Base-by-base conservation (phyloP, 1,140 invertebrate genomes). In the Oscheius sp. region DNA sequence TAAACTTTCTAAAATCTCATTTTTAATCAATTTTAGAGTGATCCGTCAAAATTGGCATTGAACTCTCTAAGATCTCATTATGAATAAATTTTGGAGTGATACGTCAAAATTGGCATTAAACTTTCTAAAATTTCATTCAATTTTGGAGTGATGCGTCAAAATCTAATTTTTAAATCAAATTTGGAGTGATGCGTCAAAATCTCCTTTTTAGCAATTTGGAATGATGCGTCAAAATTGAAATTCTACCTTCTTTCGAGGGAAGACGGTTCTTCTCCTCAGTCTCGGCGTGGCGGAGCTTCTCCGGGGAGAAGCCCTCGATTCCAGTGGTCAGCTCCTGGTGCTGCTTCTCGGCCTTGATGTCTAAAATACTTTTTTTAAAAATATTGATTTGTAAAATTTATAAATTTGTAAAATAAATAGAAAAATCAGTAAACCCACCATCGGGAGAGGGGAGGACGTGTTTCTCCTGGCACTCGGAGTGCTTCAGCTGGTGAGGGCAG, bases 261-360 rank as follows among this genome's bases (percentile, higher is more conserved):
- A 82, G 78, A 32, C 76, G 70, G 63, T 80, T 79, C 75, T 82
- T 82, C 71, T 83, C 81, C 29, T 77, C 68, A 13, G 81, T 82
- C 59, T 78, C 72, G 1, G 78, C 77, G 26, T 72, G 72, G 31
- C 75, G 77, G 46, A 82, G 72, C 71, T 85, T 83, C 64, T 59
- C 73, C 62, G 85, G 82, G 76, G 85, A 80, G 76, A 86, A 86
- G 36, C 74, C 79, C 59, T 77, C 75, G 34, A 86, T 85, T 68
- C 83, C 81, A 20, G 62, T 23, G 7, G 85, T 46, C 18, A 79
- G 66, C 59, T 78, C 75, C 55, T 79, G 62, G 78, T 79, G 78
- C 36, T 75, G 73, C 68, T 79, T 78, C 74, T 79, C 78, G 23
- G 42, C 42, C 45, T 67, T 68, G 73, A 79, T 76, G 59, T 79